Evolutionary conservation across 2,113 vertebrate genomes (phyloP).

Genomic region (Glaucidium brasilianum): DNA sequence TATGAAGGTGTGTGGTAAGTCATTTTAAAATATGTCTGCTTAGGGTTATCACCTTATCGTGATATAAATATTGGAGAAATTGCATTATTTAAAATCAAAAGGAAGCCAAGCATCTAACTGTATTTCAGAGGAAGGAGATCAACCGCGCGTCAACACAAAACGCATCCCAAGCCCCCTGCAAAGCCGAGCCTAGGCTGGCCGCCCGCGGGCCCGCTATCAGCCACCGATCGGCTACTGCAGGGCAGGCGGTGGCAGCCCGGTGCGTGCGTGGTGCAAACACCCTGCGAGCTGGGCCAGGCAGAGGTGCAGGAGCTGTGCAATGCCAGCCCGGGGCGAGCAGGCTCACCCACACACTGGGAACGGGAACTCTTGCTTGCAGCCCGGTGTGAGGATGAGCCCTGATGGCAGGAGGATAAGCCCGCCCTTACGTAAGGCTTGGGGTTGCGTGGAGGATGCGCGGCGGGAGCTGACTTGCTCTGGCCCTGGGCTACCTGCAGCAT

Average conservation of each 20-base stretch:
- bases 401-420: constrained; percentile 1
- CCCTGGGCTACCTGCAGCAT: not conserved
- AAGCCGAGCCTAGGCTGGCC: rapidly evolving
- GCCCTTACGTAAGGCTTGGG: constrained; percentile 8
- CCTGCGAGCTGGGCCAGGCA: not conserved
- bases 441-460: not conserved
- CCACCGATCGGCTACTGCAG: not conserved
- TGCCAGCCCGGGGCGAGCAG: not conserved
- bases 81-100: constrained; percentile 33
- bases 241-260: not conserved
- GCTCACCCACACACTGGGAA: not conserved
- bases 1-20: constrained; percentile 75
- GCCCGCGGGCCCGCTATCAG: rapidly evolving
- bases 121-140: not conserved
- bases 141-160: not conserved
- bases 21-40: constrained; percentile 71
- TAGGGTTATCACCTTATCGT: too few relatives aligned
- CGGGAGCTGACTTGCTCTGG: constrained; percentile 46
- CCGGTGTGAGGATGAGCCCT: not conserved
- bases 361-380: not conserved
- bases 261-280: not conserved
- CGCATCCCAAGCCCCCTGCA: rapidly evolving
- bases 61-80: constrained; percentile 35
- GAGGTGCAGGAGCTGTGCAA: not conserved
- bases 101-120: not conserved